Conservation (phyloP, 2,113 vertebrate genomes). For the Physeter macrocephalus region DNA sequence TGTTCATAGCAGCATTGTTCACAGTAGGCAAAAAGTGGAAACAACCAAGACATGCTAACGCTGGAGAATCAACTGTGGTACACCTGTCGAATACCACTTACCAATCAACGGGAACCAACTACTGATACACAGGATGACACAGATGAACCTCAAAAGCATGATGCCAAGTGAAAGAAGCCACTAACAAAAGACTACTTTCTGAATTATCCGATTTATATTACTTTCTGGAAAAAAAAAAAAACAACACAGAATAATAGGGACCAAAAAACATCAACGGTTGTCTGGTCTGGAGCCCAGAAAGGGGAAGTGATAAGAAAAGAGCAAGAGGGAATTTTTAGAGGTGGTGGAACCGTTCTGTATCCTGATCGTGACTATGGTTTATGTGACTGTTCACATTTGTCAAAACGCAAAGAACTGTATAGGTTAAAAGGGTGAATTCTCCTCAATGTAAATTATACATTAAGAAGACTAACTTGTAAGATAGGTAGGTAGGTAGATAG, state of each 20-base stretch:
- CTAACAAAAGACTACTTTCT: background rate
- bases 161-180: background rate
- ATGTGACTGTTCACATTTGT: background rate
- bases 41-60: background rate
- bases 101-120: background rate
- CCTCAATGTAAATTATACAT: background rate
- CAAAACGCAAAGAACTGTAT: background rate
- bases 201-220: background rate
- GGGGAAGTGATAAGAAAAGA: background rate
- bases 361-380: background rate
- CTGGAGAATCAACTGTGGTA: background rate
- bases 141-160: background rate
- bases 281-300: background rate
- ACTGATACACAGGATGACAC: fast-evolving
- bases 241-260: background rate
- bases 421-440: background rate
- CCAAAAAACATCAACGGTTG: background rate
- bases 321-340: background rate
- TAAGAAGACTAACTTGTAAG: background rate
- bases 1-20: background rate
- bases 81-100: background rate
- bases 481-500: background rate
- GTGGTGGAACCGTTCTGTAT: background rate
- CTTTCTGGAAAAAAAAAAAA: background rate
- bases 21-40: background rate